phyloP scores from a whole-genome alignment of 1,140 invertebrate species.

The Drosophila repleta region DNA sequence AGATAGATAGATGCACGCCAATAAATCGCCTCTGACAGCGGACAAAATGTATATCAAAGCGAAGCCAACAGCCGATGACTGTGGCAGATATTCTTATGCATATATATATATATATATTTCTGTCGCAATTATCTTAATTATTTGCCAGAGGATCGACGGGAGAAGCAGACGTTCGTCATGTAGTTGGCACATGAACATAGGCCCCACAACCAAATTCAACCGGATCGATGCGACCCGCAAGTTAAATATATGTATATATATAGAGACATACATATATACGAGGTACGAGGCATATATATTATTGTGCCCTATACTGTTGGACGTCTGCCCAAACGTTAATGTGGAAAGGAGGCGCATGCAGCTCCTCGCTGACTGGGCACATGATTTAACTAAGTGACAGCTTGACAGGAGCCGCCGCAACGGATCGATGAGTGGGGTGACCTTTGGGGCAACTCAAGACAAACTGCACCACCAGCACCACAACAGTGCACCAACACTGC shows the following conservation, averaged over 20 bases:
- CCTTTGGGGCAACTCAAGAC: slow-evolving; percentile 6
- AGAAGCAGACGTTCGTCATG: slow-evolving; percentile 6
- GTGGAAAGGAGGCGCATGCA: neutral
- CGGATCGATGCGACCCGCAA: slow-evolving; percentile 53
- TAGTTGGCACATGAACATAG: slow-evolving; percentile 48
- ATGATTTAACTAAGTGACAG: slow-evolving; percentile 72
- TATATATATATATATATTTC: neutral
- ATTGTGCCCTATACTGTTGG: slow-evolving; percentile 33
- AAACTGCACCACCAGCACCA: slow-evolving; percentile 2
- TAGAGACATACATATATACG: slow-evolving; percentile 1
- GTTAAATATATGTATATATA: slow-evolving; percentile 19
- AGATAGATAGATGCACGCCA: slow-evolving; percentile 34
- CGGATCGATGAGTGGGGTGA: slow-evolving; percentile 28
- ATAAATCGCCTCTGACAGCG: slow-evolving; percentile 39
- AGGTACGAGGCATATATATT: slow-evolving; percentile 1
- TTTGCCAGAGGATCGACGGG: slow-evolving; percentile 31
- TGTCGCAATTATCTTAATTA: slow-evolving; percentile 65
- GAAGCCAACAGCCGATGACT: slow-evolving; percentile 1
- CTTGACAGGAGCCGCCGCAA: slow-evolving; percentile 22
- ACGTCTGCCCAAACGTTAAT: slow-evolving; percentile 57
- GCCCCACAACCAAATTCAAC: slow-evolving; percentile 62
- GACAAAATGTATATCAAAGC: slow-evolving; percentile 17
- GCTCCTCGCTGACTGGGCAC: slow-evolving; percentile 11
- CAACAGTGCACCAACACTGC: neutral
- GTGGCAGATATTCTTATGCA: neutral